phyloP scores from a whole-genome alignment of 1,140 invertebrate genomes.

The Cydia strobilella region DNA sequence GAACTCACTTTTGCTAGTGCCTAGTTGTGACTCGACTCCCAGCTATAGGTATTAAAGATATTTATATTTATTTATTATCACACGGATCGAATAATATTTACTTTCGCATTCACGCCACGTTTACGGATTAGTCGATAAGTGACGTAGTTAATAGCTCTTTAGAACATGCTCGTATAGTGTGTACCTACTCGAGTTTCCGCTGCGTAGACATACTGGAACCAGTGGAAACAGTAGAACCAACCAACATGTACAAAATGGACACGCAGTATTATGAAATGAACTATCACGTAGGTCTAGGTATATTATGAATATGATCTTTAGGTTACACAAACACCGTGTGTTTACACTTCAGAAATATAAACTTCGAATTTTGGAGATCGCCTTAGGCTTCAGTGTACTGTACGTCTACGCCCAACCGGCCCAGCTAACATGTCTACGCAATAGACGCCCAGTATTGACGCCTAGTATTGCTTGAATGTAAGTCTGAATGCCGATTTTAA shows the following conservation, averaged over 20 bases:
- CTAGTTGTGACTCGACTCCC: too few relatives aligned
- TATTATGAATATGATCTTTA: too few relatives aligned
- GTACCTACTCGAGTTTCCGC: neutral
- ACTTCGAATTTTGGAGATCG: too few relatives aligned
- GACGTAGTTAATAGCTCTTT: slow-evolving; percentile 10
- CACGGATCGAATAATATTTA: slow-evolving; percentile 6
- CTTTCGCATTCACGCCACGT: slow-evolving; percentile 9
- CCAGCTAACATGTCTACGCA: too few relatives aligned
- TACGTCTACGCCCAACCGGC: too few relatives aligned
- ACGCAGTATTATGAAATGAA: neutral
- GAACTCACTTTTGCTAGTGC: too few relatives aligned
- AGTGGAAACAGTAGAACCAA: neutral
- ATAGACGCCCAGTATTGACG: too few relatives aligned
- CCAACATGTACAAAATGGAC: neutral
- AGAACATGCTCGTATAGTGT: neutral
- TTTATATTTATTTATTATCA: neutral
- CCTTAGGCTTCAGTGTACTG: too few relatives aligned
- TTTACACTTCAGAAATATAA: too few relatives aligned
- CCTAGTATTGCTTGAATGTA: too few relatives aligned
- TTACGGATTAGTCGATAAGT: slow-evolving; percentile 8
- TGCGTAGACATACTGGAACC: slow-evolving; percentile 3
- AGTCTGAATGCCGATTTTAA: neutral
- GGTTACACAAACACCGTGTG: too few relatives aligned
- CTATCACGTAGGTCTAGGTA: too few relatives aligned
- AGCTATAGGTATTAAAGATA: neutral